Conservation (phyloP, 2,888 invertebrate species). For the Drosophila kanekoi region DNA sequence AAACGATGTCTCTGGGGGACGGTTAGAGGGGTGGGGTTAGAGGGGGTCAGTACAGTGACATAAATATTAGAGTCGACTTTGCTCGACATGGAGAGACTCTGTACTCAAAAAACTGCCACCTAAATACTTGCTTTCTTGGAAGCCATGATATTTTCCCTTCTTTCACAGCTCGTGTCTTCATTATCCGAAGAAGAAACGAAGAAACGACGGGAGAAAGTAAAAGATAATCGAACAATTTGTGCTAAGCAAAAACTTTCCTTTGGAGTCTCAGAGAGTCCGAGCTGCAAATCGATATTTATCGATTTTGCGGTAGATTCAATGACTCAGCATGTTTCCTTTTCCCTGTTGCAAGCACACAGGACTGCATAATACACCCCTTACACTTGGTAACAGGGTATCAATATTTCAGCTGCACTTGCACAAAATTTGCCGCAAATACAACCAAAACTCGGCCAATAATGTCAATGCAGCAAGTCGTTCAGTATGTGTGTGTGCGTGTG, state of each 20-base stretch:
- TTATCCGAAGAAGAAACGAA: too few relatives aligned
- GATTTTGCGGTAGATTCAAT: not conserved
- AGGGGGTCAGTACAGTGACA: conserved; percentile 24
- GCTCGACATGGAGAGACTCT: not conserved
- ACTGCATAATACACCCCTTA: not conserved
- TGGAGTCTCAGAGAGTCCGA: not conserved
- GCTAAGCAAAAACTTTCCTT: not conserved
- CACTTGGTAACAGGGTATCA: not conserved
- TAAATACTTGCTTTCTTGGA: too few relatives aligned
- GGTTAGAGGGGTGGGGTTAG: not conserved
- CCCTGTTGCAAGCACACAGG: too few relatives aligned
- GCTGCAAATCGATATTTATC: not conserved
- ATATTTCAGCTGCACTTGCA: conserved; percentile 71
- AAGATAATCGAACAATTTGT: not conserved
- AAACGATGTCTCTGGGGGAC: conserved; percentile 33
- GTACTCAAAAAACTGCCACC: not conserved
- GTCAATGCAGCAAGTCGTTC: conserved; percentile 31
- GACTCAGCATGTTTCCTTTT: too few relatives aligned
- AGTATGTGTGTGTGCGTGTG: not conserved
- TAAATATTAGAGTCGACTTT: conserved; percentile 59
- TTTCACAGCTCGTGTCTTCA: too few relatives aligned
- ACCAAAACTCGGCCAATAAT: conserved; percentile 60
- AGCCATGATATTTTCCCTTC: too few relatives aligned
- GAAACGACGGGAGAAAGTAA: not conserved
- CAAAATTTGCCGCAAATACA: conserved; percentile 68